phyloP scores from a whole-genome alignment of 1,140 invertebrate species.

The Zaprionus camerounensis region DNA sequence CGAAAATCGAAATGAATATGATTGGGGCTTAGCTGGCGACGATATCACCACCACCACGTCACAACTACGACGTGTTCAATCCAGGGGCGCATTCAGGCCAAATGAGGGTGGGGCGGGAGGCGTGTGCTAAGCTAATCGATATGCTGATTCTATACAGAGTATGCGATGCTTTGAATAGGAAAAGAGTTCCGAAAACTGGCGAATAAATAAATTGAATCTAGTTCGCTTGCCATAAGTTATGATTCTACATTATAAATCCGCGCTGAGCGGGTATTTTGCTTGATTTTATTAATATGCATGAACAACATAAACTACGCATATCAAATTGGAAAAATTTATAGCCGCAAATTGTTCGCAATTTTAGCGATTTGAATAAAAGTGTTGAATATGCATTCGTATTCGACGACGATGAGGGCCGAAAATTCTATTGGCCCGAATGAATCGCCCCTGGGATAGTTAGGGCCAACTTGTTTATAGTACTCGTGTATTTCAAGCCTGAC shows the following conservation, averaged over 20 bases:
- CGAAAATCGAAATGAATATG: slow-evolving; percentile 57
- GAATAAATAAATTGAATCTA: slow-evolving; percentile 4
- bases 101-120: background rate
- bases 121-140: background rate
- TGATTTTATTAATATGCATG: slow-evolving; percentile 1
- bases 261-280: background rate
- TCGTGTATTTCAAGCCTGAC: slow-evolving; percentile 67
- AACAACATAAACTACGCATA: background rate
- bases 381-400: background rate
- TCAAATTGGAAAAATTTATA: slow-evolving; percentile 2
- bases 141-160: background rate
- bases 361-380: background rate
- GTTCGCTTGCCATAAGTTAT: slow-evolving; percentile 1
- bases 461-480: slow-evolving; percentile 24
- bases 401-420: background rate
- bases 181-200: background rate
- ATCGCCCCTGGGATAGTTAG: slow-evolving; percentile 34
- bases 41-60: slow-evolving; percentile 5
- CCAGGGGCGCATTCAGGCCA: background rate
- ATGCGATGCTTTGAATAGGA: background rate
- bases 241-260: slow-evolving; percentile 8
- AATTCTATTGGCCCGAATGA: background rate
- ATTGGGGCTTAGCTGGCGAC: slow-evolving; percentile 17
- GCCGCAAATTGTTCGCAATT: slow-evolving; percentile 5
- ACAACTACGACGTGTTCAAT: background rate